These are phyloP conservation scores for Sorex fumeus DNA, from an alignment of 2,113 vertebrate genomes.

Conservation along the genomic window DNA sequence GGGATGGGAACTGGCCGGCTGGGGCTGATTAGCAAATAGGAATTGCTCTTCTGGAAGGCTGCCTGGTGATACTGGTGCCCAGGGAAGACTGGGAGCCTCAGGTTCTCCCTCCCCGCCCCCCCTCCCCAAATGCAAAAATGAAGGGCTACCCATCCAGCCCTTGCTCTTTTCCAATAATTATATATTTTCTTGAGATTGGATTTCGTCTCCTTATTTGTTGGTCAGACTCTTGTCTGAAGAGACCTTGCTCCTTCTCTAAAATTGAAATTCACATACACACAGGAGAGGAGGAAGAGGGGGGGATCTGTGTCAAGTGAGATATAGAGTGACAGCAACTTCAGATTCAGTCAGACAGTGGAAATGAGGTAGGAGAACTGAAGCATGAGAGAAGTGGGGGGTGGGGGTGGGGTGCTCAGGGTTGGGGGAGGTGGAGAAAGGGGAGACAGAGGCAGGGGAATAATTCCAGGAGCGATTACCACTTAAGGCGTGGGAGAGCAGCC, in stretches of 20 bases:
- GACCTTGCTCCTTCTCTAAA: slow-evolving; percentile 45
- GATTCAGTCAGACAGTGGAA: background rate
- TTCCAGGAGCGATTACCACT: background rate
- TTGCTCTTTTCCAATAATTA: background rate
- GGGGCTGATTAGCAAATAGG: slow-evolving; percentile 60
- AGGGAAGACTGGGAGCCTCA: slow-evolving; percentile 31
- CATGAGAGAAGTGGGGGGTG: rapidly evolving
- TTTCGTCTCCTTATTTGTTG: slow-evolving; percentile 69
- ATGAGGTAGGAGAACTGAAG: background rate
- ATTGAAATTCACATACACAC: background rate
- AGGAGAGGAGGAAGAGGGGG: rapidly evolving
- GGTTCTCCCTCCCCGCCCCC: background rate
- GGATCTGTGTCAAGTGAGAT: background rate
- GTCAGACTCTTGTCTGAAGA: slow-evolving; percentile 36
- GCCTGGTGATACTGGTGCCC: slow-evolving; percentile 61
- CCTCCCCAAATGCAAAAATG: background rate
- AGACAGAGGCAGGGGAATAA: rapidly evolving
- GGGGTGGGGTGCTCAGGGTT: rapidly evolving
- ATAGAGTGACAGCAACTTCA: background rate
- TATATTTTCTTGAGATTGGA: slow-evolving; percentile 30
- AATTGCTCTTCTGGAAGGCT: slow-evolving; percentile 56
- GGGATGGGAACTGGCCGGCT: slow-evolving; percentile 20
- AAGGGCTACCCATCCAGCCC: slow-evolving; percentile 17
- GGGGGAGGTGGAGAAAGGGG: background rate
- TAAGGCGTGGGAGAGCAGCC: background rate